These are phyloP conservation scores for Myiotriccus ornatus DNA, from an alignment of 2,797 vertebrate genomes.

Conservation along the genomic window DNA sequence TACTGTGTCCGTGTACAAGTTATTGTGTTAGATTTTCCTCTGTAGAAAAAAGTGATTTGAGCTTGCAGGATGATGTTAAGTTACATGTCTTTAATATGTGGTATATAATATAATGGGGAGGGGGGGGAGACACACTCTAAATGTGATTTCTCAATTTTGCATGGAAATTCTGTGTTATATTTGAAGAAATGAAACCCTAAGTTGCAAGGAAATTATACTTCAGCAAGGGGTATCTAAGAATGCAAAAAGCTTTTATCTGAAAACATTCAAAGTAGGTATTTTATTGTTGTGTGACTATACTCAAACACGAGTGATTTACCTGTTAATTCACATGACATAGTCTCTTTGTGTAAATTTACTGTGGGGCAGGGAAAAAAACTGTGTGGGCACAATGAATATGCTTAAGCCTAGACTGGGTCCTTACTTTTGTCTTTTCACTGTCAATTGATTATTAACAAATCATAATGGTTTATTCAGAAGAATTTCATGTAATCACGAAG, in stretches of 20 bases:
- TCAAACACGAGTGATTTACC: background rate
- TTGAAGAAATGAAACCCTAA: background rate
- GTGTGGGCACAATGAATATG: background rate
- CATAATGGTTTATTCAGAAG: background rate
- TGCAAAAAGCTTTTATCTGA: background rate
- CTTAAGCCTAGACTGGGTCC: background rate
- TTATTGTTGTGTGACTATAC: background rate
- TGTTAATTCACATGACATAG: background rate
- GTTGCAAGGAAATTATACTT: background rate
- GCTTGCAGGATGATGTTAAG: background rate
- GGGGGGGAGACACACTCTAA: background rate
- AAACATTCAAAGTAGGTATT: background rate
- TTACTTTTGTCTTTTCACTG: background rate
- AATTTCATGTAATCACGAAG: background rate
- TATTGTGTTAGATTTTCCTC: slow-evolving; percentile 58
- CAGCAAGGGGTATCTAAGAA: background rate
- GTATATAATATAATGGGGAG: background rate
- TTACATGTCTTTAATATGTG: background rate
- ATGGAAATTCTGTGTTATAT: background rate
- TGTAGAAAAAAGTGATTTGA: slow-evolving; percentile 23
- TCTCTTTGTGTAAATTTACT: background rate
- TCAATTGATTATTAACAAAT: background rate
- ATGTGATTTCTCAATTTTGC: background rate
- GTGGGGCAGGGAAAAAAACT: background rate
- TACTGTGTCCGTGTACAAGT: slow-evolving; percentile 45